Conservation (phyloP, 2,113 vertebrate genomes). For the Barbus barbus region DNA sequence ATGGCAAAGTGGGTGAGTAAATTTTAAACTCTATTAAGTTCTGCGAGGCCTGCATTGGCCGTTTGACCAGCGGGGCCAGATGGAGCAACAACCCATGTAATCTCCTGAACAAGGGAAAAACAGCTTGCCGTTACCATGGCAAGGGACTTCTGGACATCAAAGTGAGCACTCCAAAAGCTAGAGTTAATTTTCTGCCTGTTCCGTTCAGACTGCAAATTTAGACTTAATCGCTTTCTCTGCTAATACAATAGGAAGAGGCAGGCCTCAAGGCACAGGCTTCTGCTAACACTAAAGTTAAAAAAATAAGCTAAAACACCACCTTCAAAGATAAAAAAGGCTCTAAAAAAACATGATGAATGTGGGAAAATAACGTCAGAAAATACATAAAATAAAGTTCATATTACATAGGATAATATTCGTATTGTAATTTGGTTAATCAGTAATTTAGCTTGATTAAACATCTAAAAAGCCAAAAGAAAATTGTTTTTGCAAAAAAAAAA, state of each 20-base stretch:
- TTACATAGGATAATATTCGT: too few species aligned
- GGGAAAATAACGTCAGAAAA: too few species aligned
- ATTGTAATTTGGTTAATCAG: too few species aligned
- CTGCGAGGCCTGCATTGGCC: constrained; percentile 68
- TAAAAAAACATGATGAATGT: too few species aligned
- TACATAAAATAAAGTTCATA: too few species aligned
- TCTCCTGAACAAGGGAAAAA: constrained; percentile 76
- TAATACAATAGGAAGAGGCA: constrained; percentile 50
- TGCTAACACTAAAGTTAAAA: constrained; percentile 10
- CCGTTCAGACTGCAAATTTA: constrained; percentile 66
- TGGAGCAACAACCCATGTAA: constrained; percentile 86
- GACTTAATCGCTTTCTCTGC: constrained; percentile 67
- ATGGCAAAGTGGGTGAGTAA: constrained; percentile 65
- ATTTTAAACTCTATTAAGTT: constrained; percentile 79
- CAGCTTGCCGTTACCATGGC: constrained; percentile 62
- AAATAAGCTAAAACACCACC: neutral
- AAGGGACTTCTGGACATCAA: constrained; percentile 65
- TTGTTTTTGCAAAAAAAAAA: too few species aligned
- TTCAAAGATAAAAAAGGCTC: neutral
- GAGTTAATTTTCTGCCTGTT: constrained; percentile 68
- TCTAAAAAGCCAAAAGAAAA: too few species aligned
- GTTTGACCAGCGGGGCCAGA: constrained; percentile 81
- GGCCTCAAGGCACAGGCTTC: constrained; percentile 48
- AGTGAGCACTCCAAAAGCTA: constrained; percentile 68
- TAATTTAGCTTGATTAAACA: too few species aligned